Evolutionary conservation across 1,140 invertebrate species (phyloP), one percentile per base, ranked within the genome.

Genomic region (Saxidomus purpurata): DNA sequence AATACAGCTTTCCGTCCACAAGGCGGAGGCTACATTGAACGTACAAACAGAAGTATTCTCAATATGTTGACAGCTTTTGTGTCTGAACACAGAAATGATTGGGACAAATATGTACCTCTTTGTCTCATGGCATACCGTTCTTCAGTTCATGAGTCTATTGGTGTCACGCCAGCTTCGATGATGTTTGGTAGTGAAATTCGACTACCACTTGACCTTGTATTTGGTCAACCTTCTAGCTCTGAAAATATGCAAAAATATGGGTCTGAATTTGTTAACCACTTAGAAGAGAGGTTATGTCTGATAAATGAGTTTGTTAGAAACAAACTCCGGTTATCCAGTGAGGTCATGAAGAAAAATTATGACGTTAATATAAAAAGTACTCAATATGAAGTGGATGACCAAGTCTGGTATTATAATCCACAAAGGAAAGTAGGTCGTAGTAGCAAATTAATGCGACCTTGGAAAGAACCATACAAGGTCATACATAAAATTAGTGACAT

Each of bases 51-150:
- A 63, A 63, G 59, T 63, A 28, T 63, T 15, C 59, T 63, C 25
- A 63, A 63, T 63, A 63, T 63, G 59, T 25, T 63, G 11, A 63
- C 59, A 63, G n/a, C n/a, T 25, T 63, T 28, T 63, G n/a, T 63
- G 59, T 63, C 59, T 63, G 59, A 63, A 63, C 59, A 63, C 28
- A 63, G 15, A 63, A 63, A 28, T 25, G 25, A 25, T 63, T 25
- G 59, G 59, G 15, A 63, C 15, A 63, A 63, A 63, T 63, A 28
- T 63, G 59, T 63, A 63, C 59, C 59, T 63, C 28, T 63, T 15
- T 63, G 59, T 15, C 28, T 63, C 8, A 63, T 63, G 59, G 59
- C 59, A 28, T 63, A 63, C 28, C 59, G 59, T 63, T 63, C 59
- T 3, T 25, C 59, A 28, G 59, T 63, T 22, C 59, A 63, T n/a